Evolutionary conservation across 2,888 invertebrate species (phyloP).

Genomic region (Eupeodes latifasciatus): DNA sequence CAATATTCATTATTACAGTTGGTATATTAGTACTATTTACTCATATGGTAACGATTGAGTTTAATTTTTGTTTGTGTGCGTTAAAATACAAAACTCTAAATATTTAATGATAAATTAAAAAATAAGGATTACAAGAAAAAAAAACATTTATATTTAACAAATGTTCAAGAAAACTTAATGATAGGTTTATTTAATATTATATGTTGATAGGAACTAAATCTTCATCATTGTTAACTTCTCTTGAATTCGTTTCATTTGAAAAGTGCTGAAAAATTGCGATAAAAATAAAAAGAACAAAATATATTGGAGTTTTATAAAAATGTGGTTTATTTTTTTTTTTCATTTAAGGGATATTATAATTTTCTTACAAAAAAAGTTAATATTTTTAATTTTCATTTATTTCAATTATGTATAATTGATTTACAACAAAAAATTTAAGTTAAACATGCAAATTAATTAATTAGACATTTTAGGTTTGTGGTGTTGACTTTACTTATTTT

Average conservation of each 20-base stretch:
- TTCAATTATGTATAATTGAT: neutral
- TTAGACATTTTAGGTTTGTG: too few species aligned
- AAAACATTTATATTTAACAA: slow-evolving; percentile 20
- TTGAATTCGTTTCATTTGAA: slow-evolving; percentile 70
- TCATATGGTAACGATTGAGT: slow-evolving; percentile 27
- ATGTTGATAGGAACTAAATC: slow-evolving; percentile 75
- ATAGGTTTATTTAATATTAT: slow-evolving; percentile 45
- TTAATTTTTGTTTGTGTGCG: slow-evolving; percentile 33
- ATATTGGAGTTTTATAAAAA: slow-evolving; percentile 56
- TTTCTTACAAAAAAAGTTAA: neutral
- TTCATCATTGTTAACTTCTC: slow-evolving; percentile 69
- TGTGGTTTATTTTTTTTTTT: slow-evolving; percentile 7
- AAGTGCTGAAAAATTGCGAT: slow-evolving; percentile 65
- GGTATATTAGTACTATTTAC: slow-evolving; percentile 16
- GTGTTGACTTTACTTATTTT: too few species aligned
- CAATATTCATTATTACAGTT: slow-evolving; percentile 53
- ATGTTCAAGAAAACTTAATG: slow-evolving; percentile 39
- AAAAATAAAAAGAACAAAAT: slow-evolving; percentile 57
- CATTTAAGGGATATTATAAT: neutral
- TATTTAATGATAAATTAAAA: neutral
- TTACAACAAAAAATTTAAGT: neutral
- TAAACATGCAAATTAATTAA: neutral
- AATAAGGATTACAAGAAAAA: neutral
- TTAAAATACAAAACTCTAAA: slow-evolving; percentile 21
- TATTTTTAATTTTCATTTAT: neutral